Evolutionary conservation across 53 echinoderm and acorn worm species (phyloP).

Genomic region (Zoroaster sp.): DNA sequence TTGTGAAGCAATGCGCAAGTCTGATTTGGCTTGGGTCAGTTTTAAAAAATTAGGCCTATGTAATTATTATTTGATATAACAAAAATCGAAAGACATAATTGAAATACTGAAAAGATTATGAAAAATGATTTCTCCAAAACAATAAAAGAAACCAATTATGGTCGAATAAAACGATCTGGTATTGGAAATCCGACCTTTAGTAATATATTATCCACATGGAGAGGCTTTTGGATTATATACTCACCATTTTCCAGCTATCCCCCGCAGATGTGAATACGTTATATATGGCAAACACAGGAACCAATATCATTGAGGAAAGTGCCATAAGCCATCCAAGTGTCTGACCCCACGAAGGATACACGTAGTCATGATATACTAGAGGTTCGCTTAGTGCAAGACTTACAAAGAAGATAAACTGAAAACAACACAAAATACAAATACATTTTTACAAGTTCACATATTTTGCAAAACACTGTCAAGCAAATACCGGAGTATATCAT

Average conservation of each 20-base stretch:
- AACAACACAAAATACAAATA: too few relatives aligned
- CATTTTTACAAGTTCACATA: too few relatives aligned
- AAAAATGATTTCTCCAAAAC: neutral
- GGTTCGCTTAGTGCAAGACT: constrained; percentile 64
- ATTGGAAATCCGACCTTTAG: neutral
- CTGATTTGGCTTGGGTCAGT: too few relatives aligned
- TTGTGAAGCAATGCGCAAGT: too few relatives aligned
- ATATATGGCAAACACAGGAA: constrained; percentile 63
- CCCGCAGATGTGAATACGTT: constrained; percentile 32
- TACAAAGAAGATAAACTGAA: constrained; percentile 69
- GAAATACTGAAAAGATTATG: neutral
- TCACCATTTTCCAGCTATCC: constrained; percentile 46
- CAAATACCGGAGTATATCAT: too few relatives aligned
- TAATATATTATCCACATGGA: neutral
- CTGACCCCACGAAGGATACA: constrained; percentile 79
- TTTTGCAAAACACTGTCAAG: too few relatives aligned
- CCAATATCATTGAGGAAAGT: constrained; percentile 69
- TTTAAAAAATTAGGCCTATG: too few relatives aligned
- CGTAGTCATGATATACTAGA: constrained; percentile 66
- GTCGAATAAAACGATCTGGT: too few relatives aligned
- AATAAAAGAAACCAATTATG: too few relatives aligned
- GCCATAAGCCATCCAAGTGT: constrained; percentile 74
- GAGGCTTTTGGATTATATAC: neutral
- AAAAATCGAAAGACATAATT: neutral
- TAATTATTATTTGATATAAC: too few relatives aligned